Conservation (phyloP, 2,113 vertebrate genomes). For the Ivindomyrus marchei region DNA sequence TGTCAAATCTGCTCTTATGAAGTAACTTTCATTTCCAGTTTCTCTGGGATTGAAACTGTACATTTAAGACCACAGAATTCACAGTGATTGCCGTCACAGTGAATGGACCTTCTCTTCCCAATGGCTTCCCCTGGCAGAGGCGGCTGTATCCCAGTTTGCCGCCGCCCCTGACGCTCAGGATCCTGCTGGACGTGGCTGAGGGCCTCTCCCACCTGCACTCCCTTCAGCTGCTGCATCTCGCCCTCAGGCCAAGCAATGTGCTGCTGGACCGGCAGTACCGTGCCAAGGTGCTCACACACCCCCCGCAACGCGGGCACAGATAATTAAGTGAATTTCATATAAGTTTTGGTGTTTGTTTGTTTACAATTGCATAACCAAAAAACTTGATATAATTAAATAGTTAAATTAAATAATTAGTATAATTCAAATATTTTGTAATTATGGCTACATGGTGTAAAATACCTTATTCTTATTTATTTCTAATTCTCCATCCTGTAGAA, state of each 20-base stretch:
- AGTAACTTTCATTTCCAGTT: not conserved
- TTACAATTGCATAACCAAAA: not conserved
- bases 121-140: constrained; percentile 34
- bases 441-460: not conserved
- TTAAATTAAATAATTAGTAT: not conserved
- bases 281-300: constrained; percentile 51
- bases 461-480: not conserved
- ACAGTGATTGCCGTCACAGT: not conserved
- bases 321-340: not conserved
- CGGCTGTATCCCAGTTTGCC: constrained; percentile 52
- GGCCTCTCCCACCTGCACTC: constrained; percentile 56
- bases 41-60: not conserved
- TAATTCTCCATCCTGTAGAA: not conserved
- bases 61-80: not conserved
- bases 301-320: not conserved
- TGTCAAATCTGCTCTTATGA: not conserved
- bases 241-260: constrained; percentile 60
- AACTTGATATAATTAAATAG: not conserved
- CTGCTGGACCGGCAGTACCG: constrained; percentile 53
- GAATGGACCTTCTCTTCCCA: not conserved
- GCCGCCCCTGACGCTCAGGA: constrained; percentile 40
- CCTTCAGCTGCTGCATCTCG: constrained; percentile 42
- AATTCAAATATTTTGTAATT: not conserved
- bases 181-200: constrained; percentile 54
- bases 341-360: not conserved